Evolutionary conservation across 2,113 vertebrate species (phyloP).

Genomic region (Aspiorhynchus laticeps): DNA sequence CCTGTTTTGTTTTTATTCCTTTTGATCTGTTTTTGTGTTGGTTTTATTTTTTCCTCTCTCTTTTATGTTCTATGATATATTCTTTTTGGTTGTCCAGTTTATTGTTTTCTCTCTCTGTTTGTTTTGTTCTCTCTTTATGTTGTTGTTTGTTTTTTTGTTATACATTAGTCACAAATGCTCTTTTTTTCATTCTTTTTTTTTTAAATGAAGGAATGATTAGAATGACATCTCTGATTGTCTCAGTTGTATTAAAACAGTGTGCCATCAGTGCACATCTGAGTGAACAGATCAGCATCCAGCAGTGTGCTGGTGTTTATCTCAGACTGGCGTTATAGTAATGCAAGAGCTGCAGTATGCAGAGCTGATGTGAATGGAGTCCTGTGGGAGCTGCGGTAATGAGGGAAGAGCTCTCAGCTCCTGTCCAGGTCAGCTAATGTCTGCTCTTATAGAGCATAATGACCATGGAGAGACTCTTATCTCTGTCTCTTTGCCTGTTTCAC

Average conservation of each 20-base stretch:
- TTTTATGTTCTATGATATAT: too few species aligned
- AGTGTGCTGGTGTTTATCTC: not conserved
- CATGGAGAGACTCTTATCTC: constrained; percentile 3
- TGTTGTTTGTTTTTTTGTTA: too few species aligned
- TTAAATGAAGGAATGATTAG: not conserved
- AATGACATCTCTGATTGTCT: not conserved
- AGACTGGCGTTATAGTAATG: constrained; percentile 5
- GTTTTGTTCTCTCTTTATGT: too few species aligned
- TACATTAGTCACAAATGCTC: too few species aligned
- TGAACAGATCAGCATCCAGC: not conserved
- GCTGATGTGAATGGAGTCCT: constrained; percentile 6
- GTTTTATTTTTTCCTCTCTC: too few species aligned
- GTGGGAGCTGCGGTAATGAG: constrained; percentile 22
- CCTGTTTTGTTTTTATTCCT: too few species aligned
- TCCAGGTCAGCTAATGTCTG: constrained; percentile 33
- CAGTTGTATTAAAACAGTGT: not conserved
- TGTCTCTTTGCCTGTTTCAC: not conserved
- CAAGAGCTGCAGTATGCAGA: constrained; percentile 15
- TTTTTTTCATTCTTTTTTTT: not conserved
- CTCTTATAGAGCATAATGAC: constrained; percentile 28
- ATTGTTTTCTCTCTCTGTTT: too few species aligned
- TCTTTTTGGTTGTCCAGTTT: not conserved
- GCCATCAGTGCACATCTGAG: not conserved
- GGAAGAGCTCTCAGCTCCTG: constrained; percentile 32
- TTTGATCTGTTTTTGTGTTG: not conserved